A percentile compares a stretch with the other conserved stretches of the same genome.
phyloP scores from a whole-genome alignment of 2,888 invertebrate species.

The Sceliomorpha sp. region DNA sequence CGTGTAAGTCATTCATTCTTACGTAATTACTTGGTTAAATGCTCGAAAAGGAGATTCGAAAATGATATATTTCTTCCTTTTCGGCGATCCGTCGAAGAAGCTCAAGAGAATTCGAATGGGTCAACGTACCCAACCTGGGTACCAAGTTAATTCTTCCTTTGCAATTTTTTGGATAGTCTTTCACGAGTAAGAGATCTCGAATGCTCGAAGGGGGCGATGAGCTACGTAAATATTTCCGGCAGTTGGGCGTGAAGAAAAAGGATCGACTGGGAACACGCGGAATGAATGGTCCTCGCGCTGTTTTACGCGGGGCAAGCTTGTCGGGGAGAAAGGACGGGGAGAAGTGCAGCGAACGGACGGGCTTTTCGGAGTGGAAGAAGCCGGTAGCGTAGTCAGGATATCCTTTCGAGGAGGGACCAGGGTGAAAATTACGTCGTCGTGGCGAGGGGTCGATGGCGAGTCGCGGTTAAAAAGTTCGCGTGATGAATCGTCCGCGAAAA shows the following conservation, averaged over 20 bases:
- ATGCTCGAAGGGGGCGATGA: constrained; percentile 49
- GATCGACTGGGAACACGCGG: constrained; percentile 44
- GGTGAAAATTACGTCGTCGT: constrained; percentile 44
- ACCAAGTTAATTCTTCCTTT: too few relatives aligned
- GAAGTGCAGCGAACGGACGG: constrained; percentile 10
- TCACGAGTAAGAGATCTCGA: constrained; percentile 59
- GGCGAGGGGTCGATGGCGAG: constrained; percentile 22
- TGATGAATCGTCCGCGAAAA: constrained; percentile 52
- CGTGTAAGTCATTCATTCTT: too few relatives aligned
- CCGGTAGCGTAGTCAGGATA: constrained; percentile 29
- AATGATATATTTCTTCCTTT: constrained; percentile 49
- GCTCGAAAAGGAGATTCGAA: too few relatives aligned
- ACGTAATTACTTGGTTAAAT: too few relatives aligned
- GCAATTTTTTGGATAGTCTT: too few relatives aligned
- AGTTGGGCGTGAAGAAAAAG: constrained; percentile 33
- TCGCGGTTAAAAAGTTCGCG: constrained; percentile 43
- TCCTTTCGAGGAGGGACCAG: constrained; percentile 17
- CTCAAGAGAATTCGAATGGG: too few relatives aligned
- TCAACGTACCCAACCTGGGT: too few relatives aligned
- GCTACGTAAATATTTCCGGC: constrained; percentile 47
- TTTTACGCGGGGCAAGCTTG: constrained; percentile 1
- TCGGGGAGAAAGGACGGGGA: background rate
- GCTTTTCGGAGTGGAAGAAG: constrained; percentile 21
- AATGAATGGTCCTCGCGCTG: constrained; percentile 44
- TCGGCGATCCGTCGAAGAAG: too few relatives aligned